Evolutionary conservation across 2,888 invertebrate species (phyloP).

Genomic region (Polydesmus complanatus): DNA sequence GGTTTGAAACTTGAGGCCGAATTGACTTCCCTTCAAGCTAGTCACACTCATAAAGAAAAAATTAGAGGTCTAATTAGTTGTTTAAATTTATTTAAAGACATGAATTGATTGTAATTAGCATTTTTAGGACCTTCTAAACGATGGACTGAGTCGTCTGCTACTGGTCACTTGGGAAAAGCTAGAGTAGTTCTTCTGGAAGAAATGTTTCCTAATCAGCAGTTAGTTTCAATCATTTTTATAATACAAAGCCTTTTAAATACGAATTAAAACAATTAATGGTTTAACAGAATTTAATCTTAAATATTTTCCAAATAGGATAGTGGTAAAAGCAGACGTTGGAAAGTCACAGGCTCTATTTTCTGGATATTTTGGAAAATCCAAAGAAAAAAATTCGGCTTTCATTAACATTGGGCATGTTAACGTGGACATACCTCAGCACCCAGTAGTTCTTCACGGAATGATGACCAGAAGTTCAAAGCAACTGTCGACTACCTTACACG

Average conservation of each 20-base stretch:
- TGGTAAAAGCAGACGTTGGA: conserved; percentile 81
- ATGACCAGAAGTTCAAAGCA: conserved; percentile 90
- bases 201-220: conserved; percentile 77
- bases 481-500: conserved; percentile 80
- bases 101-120: conserved; percentile 3
- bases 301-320: conserved; percentile 47
- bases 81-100: neutral
- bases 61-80: conserved; percentile 26
- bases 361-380: conserved; percentile 56
- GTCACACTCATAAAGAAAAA: conserved; percentile 77
- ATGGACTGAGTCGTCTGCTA: conserved; percentile 35
- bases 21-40: conserved; percentile 79
- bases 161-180: conserved; percentile 78
- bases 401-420: conserved; percentile 77
- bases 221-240: conserved; percentile 27
- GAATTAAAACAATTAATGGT: neutral
- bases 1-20: conserved; percentile 90
- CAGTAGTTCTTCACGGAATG: conserved; percentile 94
- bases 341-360: conserved; percentile 86
- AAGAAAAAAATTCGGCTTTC: conserved; percentile 65
- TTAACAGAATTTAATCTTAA: neutral
- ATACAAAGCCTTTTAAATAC: neutral
- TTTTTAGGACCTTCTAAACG: conserved; percentile 19
- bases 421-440: conserved; percentile 95
- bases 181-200: conserved; percentile 87